These are phyloP conservation scores for Camponotus fellah DNA, from an alignment of 2,888 invertebrate species.

Conservation along the genomic window DNA sequence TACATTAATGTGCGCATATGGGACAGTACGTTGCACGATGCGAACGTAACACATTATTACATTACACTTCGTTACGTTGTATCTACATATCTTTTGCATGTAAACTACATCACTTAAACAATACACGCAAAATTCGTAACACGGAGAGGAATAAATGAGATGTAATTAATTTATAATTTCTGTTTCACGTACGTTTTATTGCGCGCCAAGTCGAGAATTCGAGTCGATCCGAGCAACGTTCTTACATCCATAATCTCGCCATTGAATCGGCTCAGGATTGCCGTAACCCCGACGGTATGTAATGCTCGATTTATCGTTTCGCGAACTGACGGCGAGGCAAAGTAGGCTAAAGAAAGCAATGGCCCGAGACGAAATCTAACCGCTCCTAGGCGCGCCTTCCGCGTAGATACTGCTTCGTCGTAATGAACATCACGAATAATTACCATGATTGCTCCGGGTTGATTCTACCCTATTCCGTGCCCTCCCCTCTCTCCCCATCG, in stretches of 20 bases:
- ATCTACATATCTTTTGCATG: neutral
- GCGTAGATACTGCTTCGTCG: constrained; percentile 52
- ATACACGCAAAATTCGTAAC: neutral
- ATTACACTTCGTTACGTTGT: constrained; percentile 21
- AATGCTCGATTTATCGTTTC: constrained; percentile 59
- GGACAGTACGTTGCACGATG: neutral
- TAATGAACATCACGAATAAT: constrained; percentile 82
- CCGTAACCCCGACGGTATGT: neutral
- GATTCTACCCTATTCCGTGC: constrained; percentile 66
- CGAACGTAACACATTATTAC: constrained; percentile 20
- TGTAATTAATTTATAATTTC: neutral
- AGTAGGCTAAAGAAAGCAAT: constrained; percentile 61
- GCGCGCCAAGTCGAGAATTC: neutral
- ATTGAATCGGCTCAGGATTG: neutral
- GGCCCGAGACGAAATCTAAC: constrained; percentile 71
- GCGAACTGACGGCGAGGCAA: constrained; percentile 21
- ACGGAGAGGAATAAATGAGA: neutral
- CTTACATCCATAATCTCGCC: neutral
- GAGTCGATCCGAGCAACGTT: neutral
- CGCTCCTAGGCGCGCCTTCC: constrained; percentile 70
- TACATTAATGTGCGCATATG: constrained; percentile 38
- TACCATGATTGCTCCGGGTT: constrained; percentile 80
- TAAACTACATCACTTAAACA: constrained; percentile 4
- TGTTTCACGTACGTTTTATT: neutral
- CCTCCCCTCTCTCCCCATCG: neutral